Evolutionary conservation across 2,113 vertebrate genomes (phyloP), one percentile per base, ranked within the genome.

Genomic region (Phoxinus phoxinus): DNA sequence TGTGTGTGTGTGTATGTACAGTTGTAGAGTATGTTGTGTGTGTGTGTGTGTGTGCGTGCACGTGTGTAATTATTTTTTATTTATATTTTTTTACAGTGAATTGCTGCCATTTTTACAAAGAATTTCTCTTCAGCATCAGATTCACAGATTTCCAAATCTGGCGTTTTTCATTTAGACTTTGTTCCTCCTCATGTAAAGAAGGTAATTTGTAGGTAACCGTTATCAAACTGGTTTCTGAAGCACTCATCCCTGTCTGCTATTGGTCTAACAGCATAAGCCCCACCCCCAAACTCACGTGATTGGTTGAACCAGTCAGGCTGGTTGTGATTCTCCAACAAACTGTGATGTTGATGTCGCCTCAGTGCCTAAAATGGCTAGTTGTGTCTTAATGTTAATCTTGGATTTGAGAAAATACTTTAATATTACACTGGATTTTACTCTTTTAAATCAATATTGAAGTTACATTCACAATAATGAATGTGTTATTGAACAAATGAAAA

Each of bases 401-500:
- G 2, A 37, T 53, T 13, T 11, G 11, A 23, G 30, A n/a, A 37
- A 19, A 1, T 56, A 76, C 32, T 77, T 32, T 48, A 19, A 76
- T 30, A 76, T 48, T 5, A 23, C 2, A 19, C 51, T 44, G 59
- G 59, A 30, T 73, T 84, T 67, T 84, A 11, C n/a, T 71, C 32
- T 13, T 41, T 53, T 15, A 13, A 79, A 23, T 53, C 84, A 44
- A 63, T 69, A 44, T 59, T 75, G 74, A 81, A 74, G 80, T 63
- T 23, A 41, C 13, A 56, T 44, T 46, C 17, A 63, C 51, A 53
- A 32, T 83, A 61, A 21, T 37, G 35, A 85, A 51, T 44, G 53
- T 3, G 78, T 65, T 35, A 73, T 65, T 56, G 53, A 71, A 83
- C 44, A 79, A 59, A 83, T 79, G 81, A 84, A 37, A 23, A 74